phyloP scores from a whole-genome alignment of 2,888 invertebrate species.

The Hedychridium roseum region DNA sequence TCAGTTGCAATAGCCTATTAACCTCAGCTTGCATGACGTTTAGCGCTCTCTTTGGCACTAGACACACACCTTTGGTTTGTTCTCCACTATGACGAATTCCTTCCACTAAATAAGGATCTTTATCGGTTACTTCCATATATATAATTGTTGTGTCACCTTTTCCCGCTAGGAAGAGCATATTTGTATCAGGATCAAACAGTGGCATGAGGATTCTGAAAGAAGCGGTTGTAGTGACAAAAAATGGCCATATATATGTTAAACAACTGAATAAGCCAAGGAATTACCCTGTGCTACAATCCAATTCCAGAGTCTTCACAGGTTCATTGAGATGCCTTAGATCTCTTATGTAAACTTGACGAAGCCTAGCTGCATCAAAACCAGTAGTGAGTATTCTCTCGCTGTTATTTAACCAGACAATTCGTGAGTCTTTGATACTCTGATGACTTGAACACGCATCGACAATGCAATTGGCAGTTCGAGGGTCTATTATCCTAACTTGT shows the following conservation, averaged over 20 bases:
- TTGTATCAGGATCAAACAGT: constrained; percentile 90
- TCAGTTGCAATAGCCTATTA: constrained; percentile 86
- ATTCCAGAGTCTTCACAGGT: constrained; percentile 79
- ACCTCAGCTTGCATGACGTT: constrained; percentile 98
- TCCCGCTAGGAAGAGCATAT: constrained; percentile 93
- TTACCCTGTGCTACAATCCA: constrained; percentile 87
- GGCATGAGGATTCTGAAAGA: constrained; percentile 82
- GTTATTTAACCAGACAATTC: constrained; percentile 90
- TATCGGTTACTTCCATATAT: constrained; percentile 89
- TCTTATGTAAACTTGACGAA: constrained; percentile 88
- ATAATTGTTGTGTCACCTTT: constrained; percentile 93
- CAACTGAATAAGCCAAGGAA: constrained; percentile 12
- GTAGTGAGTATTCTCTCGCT: constrained; percentile 85
- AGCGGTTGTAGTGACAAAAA: constrained; percentile 4
- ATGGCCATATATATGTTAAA: too few relatives aligned
- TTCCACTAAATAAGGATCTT: constrained; percentile 89
- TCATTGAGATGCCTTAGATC: constrained; percentile 83
- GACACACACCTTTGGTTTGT: constrained; percentile 92
- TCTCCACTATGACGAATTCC: constrained; percentile 90
- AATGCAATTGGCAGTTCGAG: constrained; percentile 67
- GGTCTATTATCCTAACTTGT: constrained; percentile 85
- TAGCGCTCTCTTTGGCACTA: constrained; percentile 90
- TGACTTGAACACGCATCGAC: constrained; percentile 77
- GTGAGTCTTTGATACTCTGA: constrained; percentile 90
- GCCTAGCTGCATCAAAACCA: constrained; percentile 86